Evolutionary conservation across 2,888 invertebrate genomes (phyloP), one percentile per base, ranked within the genome.

Genomic region (Stramonita haemastoma): DNA sequence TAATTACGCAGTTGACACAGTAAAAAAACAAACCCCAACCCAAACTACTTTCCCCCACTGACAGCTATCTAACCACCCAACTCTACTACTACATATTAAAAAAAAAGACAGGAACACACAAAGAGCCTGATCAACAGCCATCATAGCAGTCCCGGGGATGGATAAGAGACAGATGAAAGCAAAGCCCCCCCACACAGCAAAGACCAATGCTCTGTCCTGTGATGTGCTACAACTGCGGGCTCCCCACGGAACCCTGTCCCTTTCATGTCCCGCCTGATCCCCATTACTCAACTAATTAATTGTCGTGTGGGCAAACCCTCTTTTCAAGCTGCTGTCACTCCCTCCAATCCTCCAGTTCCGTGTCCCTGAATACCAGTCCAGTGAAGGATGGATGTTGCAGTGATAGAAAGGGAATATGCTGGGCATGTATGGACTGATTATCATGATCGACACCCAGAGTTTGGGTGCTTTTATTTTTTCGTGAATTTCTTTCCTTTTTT

Each of bases 261-360:
- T 83, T 83, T 83, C 81, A 83, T 83, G 22, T 46, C 34, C 26
- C 13, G 19, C 8, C 26, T 22, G 8, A 57, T 34, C 60, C 26
- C 34, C 87, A 73, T 87, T 87, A 87, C 81, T 81, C 79, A 29
- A 87, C 79, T 87, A 87, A 87, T 87, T 87, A 87, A 87, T 87
- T 73, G 87, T 60, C 56, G 79, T 87, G 87, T 87, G 57, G 57
- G 56, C 81, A 17, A 77, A 87, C 79, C 17, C 73, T 87, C 73
- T 87, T n/a, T 87, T 70, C 34, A 73, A 70, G 70, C 36, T 32
- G 15, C 66, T 86, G 85, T 32, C 85, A 83, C 83, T 83, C 22
- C 5, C 8, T 26, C 5, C 26, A 46, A 46, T 83, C 46, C 46
- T 22, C 36, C 5, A 11, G n/a, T 29, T 57, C 29, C 29, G 84